Base-by-base conservation (phyloP, 2,113 vertebrate genomes). In the Odocoileus hemionus region DNA sequence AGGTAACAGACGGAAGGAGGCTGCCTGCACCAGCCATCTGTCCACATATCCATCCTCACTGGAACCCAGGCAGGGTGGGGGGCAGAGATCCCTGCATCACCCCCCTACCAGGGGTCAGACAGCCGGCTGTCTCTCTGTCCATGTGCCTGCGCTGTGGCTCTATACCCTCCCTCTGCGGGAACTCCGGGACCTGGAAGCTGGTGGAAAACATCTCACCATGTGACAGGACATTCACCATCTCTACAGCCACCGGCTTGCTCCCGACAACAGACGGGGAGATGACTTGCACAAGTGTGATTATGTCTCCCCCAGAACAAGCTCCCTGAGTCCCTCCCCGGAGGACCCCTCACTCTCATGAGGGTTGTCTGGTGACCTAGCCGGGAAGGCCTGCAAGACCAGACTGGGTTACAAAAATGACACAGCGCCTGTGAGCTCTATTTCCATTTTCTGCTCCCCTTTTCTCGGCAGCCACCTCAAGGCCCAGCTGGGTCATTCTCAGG, bases 401-500 rank as follows among this genome's bases (percentile, higher is more conserved):
- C 76, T 94, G 26, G 15, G 86, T 94, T 96, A 60, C 89, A 96
- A n/a, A 84, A 93, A 12, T 0, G 16, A 93, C 28, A 3, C 0
- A 0, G 70, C 1, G 70, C 0, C 0, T 14, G 55, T 1, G 94
- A 92, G 57, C 36, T 92, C 28, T 96, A 95, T 96, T 97, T 98
- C 95, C 83, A 16, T 94, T 96, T 92, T 93, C 95, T 54, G 78
- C 86, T 67, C 97, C 97, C 89, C 86, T 79, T 0, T 1, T 58
- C 74, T 96, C 89, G 61, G 91, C 92, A 55, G 97, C 96, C 98
- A 98, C 89, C 96, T 95, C 85, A 61, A 45, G 70, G 97, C 96
- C 94, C n/a, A 13, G 19, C 88, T 50, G 86, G 98, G 98, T 99
- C 98, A 98, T 1, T 88, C 92, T 36, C 83, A 96, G 98, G 97